Percentiles rank a stretch among this genome's conserved stretches.
These are phyloP conservation scores for Cirrhinus molitorella DNA, from an alignment of 2,797 vertebrate genomes.

Conservation along the genomic window DNA sequence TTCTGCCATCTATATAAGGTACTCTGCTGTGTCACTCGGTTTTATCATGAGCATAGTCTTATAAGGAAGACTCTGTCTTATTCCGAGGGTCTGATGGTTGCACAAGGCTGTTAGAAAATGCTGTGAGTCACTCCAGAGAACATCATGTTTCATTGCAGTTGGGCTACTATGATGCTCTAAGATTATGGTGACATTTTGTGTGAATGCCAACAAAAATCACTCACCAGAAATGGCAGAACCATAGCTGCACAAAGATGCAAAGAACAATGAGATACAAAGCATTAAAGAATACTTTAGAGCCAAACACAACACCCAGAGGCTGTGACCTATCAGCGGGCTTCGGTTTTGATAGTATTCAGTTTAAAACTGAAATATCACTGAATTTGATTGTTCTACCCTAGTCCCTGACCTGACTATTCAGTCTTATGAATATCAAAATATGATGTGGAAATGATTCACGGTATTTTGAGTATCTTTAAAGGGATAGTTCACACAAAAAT, in stretches of 20 bases:
- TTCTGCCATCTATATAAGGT: slow-evolving; percentile 78
- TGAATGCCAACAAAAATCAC: slow-evolving; percentile 19
- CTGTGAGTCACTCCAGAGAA: slow-evolving; percentile 68
- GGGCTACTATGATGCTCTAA: slow-evolving; percentile 32
- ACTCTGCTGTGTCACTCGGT: slow-evolving; percentile 64
- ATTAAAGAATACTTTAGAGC: slow-evolving; percentile 41
- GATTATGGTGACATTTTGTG: slow-evolving; percentile 60
- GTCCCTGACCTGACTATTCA: neutral
- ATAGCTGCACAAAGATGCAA: slow-evolving; percentile 66
- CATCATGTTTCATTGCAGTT: slow-evolving; percentile 61
- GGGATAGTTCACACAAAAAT: no score
- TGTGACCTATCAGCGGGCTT: neutral
- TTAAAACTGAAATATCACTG: neutral
- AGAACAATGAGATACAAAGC: slow-evolving; percentile 63
- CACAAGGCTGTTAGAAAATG: slow-evolving; percentile 58
- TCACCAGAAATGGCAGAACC: slow-evolving; percentile 53
- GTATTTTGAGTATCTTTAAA: no score
- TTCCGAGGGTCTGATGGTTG: slow-evolving; percentile 58
- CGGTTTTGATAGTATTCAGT: neutral
- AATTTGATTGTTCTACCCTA: neutral
- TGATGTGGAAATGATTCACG: no score
- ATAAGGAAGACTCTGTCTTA: slow-evolving; percentile 76
- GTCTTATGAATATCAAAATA: neutral
- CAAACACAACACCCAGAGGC: slow-evolving; percentile 33
- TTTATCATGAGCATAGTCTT: slow-evolving; percentile 79